Percentiles rank a stretch among this genome's conserved stretches.
Evolutionary conservation across 2,113 vertebrate genomes (phyloP).

Genomic region (Hyperoodon ampullatus): DNA sequence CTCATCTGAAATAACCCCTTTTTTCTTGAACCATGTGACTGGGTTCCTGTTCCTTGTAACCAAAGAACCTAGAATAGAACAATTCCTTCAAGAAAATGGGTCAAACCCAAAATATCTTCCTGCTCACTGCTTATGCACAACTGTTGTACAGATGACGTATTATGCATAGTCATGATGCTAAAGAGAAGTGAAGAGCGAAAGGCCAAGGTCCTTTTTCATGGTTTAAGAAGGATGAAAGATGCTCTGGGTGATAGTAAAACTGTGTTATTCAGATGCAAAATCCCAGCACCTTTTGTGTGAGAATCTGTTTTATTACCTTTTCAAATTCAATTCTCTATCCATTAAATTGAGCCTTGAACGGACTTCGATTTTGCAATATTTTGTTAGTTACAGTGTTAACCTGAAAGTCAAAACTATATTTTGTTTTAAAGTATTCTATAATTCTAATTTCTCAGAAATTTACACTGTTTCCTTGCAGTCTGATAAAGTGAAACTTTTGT

Average conservation of each 20-base stretch:
- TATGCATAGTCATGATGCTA: neutral
- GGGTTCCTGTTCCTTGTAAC: neutral
- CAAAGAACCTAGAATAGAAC: conserved; percentile 9
- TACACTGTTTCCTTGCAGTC: conserved; percentile 11
- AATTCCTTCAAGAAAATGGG: neutral
- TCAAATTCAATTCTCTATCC: conserved; percentile 66
- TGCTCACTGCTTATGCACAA: neutral
- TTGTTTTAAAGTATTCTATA: conserved; percentile 53
- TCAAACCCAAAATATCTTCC: neutral
- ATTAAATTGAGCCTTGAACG: conserved; percentile 67
- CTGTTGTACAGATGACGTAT: neutral
- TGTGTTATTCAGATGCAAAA: conserved; percentile 55
- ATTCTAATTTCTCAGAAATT: conserved; percentile 59
- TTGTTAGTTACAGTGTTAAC: conserved; percentile 67
- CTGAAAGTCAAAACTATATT: conserved; percentile 63
- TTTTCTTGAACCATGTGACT: neutral
- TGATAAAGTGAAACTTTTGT: neutral
- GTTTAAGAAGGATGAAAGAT: neutral
- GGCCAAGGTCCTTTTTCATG: neutral
- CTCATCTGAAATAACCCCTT: neutral
- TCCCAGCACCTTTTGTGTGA: conserved; percentile 44
- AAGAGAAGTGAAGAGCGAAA: neutral
- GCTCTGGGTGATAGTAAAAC: neutral
- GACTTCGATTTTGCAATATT: conserved; percentile 59
- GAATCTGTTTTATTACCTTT: conserved; percentile 69